phyloP scores from a whole-genome alignment of 2,113 vertebrate genomes.

The Microcebus murinus region DNA sequence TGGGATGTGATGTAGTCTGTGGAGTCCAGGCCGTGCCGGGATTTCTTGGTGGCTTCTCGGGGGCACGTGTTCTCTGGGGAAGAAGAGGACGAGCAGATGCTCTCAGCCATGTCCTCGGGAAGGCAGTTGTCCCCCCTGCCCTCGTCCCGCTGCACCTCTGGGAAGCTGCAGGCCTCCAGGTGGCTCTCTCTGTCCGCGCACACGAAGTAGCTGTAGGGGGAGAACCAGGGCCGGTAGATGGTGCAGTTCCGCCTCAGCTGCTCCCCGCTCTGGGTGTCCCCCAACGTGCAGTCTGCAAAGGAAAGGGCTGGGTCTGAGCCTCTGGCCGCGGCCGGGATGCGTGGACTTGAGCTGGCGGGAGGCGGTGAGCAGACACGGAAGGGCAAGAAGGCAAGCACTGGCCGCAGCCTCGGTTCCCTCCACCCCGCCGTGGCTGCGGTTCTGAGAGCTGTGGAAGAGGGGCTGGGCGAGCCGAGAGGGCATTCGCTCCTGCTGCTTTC shows the following conservation, averaged over 20 bases:
- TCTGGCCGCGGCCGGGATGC: neutral
- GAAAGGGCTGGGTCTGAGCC: neutral
- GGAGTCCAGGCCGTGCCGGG: neutral
- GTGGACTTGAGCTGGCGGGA: neutral
- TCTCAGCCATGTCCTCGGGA: neutral
- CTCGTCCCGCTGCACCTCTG: neutral
- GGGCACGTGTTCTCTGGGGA: conserved; percentile 58
- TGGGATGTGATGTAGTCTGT: conserved; percentile 3
- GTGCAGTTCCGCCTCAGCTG: conserved; percentile 28
- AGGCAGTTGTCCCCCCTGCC: neutral
- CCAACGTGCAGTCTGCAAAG: conserved; percentile 41
- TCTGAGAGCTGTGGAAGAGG: neutral
- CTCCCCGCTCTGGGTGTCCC: neutral
- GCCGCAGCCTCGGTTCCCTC: accelerated
- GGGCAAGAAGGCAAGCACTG: neutral
- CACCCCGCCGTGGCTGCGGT: no score
- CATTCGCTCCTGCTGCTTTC: neutral
- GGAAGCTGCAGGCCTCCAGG: neutral
- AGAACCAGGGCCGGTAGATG: conserved; percentile 81
- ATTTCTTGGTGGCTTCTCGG: neutral
- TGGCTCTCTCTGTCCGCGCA: neutral
- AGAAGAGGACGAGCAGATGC: conserved; percentile 62
- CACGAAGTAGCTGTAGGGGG: conserved; percentile 81
- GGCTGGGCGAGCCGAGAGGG: no score
- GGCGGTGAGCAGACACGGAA: neutral